phyloP scores from a whole-genome alignment of 2,797 vertebrate genomes.

The Pseudocheirus occidentalis region DNA sequence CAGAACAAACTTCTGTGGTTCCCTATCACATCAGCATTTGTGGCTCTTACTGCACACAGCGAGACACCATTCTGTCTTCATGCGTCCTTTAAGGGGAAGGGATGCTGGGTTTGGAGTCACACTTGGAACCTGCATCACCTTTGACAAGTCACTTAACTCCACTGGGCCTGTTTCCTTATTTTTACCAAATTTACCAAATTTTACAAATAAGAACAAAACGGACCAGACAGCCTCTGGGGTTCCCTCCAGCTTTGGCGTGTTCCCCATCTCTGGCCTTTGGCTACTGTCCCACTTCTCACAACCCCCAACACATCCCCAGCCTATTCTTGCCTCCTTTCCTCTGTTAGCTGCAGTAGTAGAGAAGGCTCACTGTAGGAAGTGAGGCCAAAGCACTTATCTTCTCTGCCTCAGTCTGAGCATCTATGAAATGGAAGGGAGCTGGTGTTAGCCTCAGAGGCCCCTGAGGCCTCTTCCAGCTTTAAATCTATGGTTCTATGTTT shows the following conservation, averaged over 20 bases:
- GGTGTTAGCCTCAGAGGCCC: background rate
- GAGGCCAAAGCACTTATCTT: background rate
- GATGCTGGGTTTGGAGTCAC: background rate
- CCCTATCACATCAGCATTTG: accelerated
- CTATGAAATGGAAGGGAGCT: background rate
- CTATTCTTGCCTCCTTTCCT: background rate
- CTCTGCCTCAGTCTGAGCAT: background rate
- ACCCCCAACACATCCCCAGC: background rate
- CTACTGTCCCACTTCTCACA: background rate
- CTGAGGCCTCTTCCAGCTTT: background rate
- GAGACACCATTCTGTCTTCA: background rate
- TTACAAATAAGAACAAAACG: background rate
- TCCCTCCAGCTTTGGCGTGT: background rate
- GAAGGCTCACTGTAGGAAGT: background rate
- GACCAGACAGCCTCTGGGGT: background rate
- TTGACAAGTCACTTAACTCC: background rate
- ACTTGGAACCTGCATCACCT: too few relatives aligned
- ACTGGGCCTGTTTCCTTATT: background rate
- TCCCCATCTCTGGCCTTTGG: background rate
- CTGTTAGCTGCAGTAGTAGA: background rate
- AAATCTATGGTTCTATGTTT: background rate
- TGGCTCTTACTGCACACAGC: background rate
- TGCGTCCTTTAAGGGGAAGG: background rate
- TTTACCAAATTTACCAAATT: background rate
- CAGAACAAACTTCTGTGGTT: background rate